Evolutionary conservation across 2,113 vertebrate genomes (phyloP).

Genomic region (Symphodus melops): DNA sequence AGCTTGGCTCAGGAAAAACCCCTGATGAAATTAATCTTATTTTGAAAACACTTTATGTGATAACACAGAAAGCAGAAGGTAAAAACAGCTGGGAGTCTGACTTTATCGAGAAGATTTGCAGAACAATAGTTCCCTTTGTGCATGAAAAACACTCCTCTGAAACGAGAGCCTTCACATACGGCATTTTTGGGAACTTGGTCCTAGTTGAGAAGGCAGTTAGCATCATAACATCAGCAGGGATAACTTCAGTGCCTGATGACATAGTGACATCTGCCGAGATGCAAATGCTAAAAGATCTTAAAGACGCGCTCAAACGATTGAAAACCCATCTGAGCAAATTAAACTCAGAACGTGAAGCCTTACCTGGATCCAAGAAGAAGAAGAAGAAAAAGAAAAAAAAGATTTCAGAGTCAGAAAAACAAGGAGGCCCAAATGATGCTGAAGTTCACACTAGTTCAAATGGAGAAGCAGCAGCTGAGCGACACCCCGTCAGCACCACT

Average conservation of each 20-base stretch:
- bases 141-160: rapidly evolving
- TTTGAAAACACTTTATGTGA: constrained; percentile 50
- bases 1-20: not conserved
- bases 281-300: constrained; percentile 45
- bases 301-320: constrained; percentile 50
- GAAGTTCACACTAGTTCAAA: not conserved
- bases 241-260: constrained; percentile 62
- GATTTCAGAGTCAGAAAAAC: too few relatives aligned
- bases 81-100: constrained; percentile 19
- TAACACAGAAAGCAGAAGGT: constrained; percentile 63
- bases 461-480: not conserved
- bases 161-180: constrained; percentile 25
- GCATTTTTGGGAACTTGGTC: constrained; percentile 51
- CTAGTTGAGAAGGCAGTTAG: constrained; percentile 5
- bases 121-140: constrained; percentile 39
- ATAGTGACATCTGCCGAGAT: constrained; percentile 52
- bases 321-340: constrained; percentile 17
- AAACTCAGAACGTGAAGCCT: constrained; percentile 2
- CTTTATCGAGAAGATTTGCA: constrained; percentile 49
- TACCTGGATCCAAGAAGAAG: constrained; percentile 26
- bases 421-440: not conserved
- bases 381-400: constrained; percentile 53
- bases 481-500: rapidly evolving
- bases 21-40: rapidly evolving
- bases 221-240: constrained; percentile 29